Evolutionary conservation across 2,888 invertebrate genomes (phyloP), one percentile per base, ranked within the genome.

Genomic region (Morpho helenor): DNA sequence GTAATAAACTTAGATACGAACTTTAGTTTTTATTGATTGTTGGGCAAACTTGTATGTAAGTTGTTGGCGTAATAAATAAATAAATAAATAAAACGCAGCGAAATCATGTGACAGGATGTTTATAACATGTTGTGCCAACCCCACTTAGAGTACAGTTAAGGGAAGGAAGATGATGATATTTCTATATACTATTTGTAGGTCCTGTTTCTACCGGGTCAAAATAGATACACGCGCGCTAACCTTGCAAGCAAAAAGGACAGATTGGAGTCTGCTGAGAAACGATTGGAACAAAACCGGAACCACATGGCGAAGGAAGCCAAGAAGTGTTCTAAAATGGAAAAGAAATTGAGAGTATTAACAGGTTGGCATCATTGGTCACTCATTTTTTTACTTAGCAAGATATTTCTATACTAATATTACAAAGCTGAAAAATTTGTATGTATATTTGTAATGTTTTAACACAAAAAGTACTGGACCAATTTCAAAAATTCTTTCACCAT

Each of bases 241-340:
- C 91, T 99, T 66, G 98, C 98, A 3, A 97, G 96, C 74, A 99
- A 98, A 80, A 99, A 99, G 79, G 99, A 99, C 83, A 93, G 98
- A 48, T 91, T 99, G 56, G 98, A 99, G 79, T 97, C 98, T 0
- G 94, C 96, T 0, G 98, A 99, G 76, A 97, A 98, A 74, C 92
- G 96, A 63, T 85, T 99, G 43, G 99, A 99, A 82, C 95, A 96
- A 78, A 98, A 99, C 82, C 93, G 99, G 66, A 94, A 93, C 60
- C 98, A 98, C 83, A 99, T 99, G 99, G 96, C 97, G 0, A 95
- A 95, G 67, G 98, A 99, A 84, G 99, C 99, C 0, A 99, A 99
- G 84, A 94, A 95, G 59, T 99, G 99, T 53, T 97, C 97, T 0
- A 99, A 99, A 87, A 95, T 98, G 92, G 99, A 99, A 83, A 99